A percentile compares a stretch with the other conserved stretches of the same genome.
Evolutionary conservation across 2,797 vertebrate genomes (phyloP).

Genomic region (Sciurus vulgaris): DNA sequence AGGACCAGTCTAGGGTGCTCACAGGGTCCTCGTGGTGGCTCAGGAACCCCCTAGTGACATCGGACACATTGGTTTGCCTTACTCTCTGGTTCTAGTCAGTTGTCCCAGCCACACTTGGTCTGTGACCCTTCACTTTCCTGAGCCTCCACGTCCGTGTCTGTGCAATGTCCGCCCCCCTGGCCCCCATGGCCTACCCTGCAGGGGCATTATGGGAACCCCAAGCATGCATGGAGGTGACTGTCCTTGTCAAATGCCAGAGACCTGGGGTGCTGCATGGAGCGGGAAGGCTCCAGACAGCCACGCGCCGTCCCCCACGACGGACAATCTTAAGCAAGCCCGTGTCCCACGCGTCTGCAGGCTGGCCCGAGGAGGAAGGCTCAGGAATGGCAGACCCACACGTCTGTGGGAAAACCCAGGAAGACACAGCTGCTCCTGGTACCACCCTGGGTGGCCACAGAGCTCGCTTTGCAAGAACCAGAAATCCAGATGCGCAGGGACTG

Average conservation of each 20-base stretch:
- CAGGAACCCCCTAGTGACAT: no score
- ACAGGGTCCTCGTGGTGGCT: neutral
- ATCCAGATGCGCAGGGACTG: neutral
- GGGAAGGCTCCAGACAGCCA: neutral
- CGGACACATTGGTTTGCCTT: no score
- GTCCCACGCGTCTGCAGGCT: neutral
- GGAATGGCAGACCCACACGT: fast-evolving
- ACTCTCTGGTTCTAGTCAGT: neutral
- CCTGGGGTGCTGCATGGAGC: neutral
- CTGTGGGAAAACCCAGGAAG: neutral
- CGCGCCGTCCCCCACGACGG: neutral
- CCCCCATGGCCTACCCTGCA: neutral
- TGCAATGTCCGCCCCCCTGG: no score
- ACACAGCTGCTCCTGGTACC: fast-evolving
- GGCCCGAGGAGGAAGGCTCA: neutral
- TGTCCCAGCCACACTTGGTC: neutral
- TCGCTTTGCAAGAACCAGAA: neutral
- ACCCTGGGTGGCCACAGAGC: fast-evolving
- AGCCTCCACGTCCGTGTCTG: neutral
- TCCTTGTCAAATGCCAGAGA: neutral
- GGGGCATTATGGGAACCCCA: neutral
- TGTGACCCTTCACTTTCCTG: neutral
- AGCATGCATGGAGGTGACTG: neutral
- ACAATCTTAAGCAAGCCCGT: neutral
- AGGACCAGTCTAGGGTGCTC: neutral